phyloP scores from a whole-genome alignment of 2,113 vertebrate genomes.

The Festucalex cinctus region DNA sequence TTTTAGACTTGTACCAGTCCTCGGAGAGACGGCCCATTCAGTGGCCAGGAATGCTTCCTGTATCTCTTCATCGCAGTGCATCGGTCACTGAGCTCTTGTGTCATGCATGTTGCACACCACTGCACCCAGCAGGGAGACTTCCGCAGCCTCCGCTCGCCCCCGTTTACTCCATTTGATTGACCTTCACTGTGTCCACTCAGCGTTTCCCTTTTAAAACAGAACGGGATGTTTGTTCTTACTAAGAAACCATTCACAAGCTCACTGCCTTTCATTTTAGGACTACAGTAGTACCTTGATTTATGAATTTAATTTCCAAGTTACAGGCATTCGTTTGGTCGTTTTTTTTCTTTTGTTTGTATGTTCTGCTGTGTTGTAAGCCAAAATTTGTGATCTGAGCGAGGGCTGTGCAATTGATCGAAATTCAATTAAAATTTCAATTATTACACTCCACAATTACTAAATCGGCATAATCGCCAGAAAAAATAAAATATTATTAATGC shows the following conservation, averaged over 20 bases:
- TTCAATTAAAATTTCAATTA: no score
- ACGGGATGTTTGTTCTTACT: slow-evolving; percentile 43
- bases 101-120: slow-evolving; percentile 28
- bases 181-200: slow-evolving; percentile 42
- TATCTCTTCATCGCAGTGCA: slow-evolving; percentile 25
- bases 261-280: slow-evolving; percentile 20
- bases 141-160: slow-evolving; percentile 14
- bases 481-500: no score
- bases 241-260: slow-evolving; percentile 46
- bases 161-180: slow-evolving; percentile 21
- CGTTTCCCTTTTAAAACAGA: slow-evolving; percentile 21
- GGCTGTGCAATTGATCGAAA: no score
- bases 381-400: no score
- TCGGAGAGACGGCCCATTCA: slow-evolving; percentile 29
- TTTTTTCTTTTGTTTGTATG: neutral
- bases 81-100: slow-evolving; percentile 32
- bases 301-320: slow-evolving; percentile 17
- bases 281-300: neutral
- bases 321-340: neutral
- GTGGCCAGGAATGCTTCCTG: slow-evolving; percentile 46
- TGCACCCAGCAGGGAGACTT: slow-evolving; percentile 27
- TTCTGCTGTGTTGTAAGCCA: no score
- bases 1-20: slow-evolving; percentile 35
- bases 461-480: no score
- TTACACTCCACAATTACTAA: no score